phyloP scores from a whole-genome alignment of 2,888 invertebrate species.

The Bhutanitis thaidina region DNA sequence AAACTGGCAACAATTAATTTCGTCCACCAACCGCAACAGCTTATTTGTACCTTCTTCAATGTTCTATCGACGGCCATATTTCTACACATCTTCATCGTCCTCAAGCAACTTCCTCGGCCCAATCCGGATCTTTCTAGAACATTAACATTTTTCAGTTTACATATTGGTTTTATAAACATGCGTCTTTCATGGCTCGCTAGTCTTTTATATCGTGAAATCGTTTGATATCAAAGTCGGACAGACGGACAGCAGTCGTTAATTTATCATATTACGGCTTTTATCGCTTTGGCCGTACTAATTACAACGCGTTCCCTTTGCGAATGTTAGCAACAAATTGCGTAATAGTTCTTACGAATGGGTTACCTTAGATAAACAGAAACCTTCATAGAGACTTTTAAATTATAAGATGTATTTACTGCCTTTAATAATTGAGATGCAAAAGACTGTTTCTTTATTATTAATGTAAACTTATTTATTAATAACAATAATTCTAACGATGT shows the following conservation, averaged over 20 bases:
- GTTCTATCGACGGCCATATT: constrained; percentile 1
- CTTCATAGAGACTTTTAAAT: too few species aligned
- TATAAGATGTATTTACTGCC: too few species aligned
- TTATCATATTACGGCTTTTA: constrained; percentile 38
- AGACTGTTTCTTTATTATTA: too few species aligned
- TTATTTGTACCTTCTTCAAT: neutral
- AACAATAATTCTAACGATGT: too few species aligned
- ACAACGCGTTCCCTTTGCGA: constrained; percentile 28
- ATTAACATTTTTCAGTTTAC: constrained; percentile 17
- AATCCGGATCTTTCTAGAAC: constrained; percentile 12
- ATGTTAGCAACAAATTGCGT: constrained; percentile 24
- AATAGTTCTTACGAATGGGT: neutral
- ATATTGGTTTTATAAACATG: constrained; percentile 32
- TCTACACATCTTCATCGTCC: constrained; percentile 4
- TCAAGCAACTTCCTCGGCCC: neutral
- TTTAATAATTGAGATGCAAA: too few species aligned
- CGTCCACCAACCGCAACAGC: constrained; percentile 8
- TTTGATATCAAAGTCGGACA: constrained; percentile 36
- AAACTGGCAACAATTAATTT: constrained; percentile 14
- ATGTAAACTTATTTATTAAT: too few species aligned
- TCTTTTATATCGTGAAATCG: constrained; percentile 25
- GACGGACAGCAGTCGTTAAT: constrained; percentile 33
- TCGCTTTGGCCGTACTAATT: constrained; percentile 36
- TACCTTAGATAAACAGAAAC: neutral
- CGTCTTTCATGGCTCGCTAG: constrained; percentile 29